Evolutionary conservation across 2,797 vertebrate genomes (phyloP).

Genomic region (Sebastes diploproa): DNA sequence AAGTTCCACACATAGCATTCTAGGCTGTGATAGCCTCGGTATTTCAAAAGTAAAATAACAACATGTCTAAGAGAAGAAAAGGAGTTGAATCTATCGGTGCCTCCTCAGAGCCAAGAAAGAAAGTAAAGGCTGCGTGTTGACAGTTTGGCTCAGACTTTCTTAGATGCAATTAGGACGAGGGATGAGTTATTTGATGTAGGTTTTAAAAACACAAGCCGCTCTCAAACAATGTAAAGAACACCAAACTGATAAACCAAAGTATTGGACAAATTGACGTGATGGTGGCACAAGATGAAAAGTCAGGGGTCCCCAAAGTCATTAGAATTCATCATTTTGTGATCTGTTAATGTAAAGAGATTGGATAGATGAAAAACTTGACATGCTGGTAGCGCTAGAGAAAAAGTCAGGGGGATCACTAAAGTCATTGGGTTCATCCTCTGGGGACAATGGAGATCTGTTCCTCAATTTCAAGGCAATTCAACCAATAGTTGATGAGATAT

Average conservation of each 20-base stretch:
- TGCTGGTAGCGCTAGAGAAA: too few relatives aligned
- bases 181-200: not conserved
- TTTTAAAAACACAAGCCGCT: not conserved
- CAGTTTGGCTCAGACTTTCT: not conserved
- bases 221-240: not conserved
- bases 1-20: not conserved
- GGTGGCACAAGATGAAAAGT: not conserved
- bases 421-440: not conserved
- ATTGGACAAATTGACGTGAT: not conserved
- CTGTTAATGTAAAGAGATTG: not conserved
- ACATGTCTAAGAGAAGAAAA: slow-evolving; percentile 17
- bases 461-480: not conserved
- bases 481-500: not conserved
- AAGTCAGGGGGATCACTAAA: not conserved
- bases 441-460: not conserved
- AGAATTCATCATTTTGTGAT: not conserved
- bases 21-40: not conserved
- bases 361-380: too few relatives aligned
- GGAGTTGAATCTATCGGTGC: not conserved
- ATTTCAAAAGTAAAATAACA: slow-evolving; percentile 42
- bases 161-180: not conserved
- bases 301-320: not conserved
- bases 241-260: not conserved
- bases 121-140: not conserved
- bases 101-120: not conserved